Evolutionary conservation across 2,797 vertebrate species (phyloP), one percentile per base, ranked within the genome.

Genomic region (Crocodylus rhombifer): DNA sequence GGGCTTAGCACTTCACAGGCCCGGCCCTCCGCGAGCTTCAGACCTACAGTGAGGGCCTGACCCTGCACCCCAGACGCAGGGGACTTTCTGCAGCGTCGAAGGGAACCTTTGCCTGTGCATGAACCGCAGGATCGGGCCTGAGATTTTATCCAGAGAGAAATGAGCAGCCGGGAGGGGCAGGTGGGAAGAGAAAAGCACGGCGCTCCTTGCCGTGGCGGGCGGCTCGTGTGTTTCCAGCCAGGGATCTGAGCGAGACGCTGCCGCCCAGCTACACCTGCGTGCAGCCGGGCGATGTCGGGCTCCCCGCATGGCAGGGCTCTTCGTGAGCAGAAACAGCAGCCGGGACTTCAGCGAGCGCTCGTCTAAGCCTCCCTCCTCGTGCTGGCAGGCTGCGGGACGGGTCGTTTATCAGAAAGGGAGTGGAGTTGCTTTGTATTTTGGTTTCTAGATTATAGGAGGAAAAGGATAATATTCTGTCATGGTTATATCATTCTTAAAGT

Each of bases 301-400:
- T n/a, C 64, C 51, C 17, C 36, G 7, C 57, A n/a, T 60, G 74
- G 65, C 15, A n/a, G 65, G 33, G 63, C 74, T 64, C 16, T 61
- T 67, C 60, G 64, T 65, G 87, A 64, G 80, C 79, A 80, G 82
- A 91, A 87, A 87, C 87, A 60, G 82, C 69, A 74, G 74, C 73
- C 71, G 30, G 57, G 78, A 86, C 71, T 86, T 86, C 26, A 77
- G 57, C 57, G 62, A 42, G 20, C 26, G 60, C 51, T 60, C 3
- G 51, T 51, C 36, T 42, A 26, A 16, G 51, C 25, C 7, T 8
- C 36, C 36, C 16, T 42, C 25, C 51, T 42, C 23, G 33, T 26
- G 21, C 25, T 33, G 23, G 25, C 13, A 14, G 10, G 33, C 36
- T 51, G 69, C 69, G 26, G 69, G 69, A 51, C 14, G 51, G 67